These are phyloP conservation scores for Pseudomyrmex cubaensis DNA, from an alignment of 1,140 invertebrate species.

Conservation along the genomic window DNA sequence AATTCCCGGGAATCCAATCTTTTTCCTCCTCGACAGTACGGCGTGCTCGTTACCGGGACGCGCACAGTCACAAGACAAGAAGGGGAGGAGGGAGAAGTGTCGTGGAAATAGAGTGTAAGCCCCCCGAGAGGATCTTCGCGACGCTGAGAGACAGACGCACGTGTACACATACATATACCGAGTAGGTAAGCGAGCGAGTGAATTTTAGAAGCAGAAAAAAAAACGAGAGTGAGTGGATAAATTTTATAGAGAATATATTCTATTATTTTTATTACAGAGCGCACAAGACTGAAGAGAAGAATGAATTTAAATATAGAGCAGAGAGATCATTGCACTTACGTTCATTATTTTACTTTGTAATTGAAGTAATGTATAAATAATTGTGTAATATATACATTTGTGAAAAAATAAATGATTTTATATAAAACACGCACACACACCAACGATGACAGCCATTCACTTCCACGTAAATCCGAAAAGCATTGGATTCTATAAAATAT, in stretches of 20 bases:
- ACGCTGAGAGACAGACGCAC: constrained; percentile 28
- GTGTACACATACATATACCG: constrained; percentile 6
- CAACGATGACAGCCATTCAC: background rate
- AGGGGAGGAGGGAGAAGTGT: background rate
- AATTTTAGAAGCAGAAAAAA: constrained; percentile 10
- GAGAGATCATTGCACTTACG: background rate
- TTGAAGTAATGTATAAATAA: background rate
- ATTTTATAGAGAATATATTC: constrained; percentile 16
- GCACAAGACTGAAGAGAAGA: background rate
- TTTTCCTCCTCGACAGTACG: constrained; percentile 61
- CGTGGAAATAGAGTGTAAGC: constrained; percentile 65
- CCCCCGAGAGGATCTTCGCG: constrained; percentile 28
- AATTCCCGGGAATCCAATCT: constrained; percentile 73
- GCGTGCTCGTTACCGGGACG: constrained; percentile 64
- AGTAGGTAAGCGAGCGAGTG: constrained; percentile 14
- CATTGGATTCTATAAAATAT: constrained; percentile 47
- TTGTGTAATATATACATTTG: no score
- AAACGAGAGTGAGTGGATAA: background rate
- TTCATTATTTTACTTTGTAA: background rate
- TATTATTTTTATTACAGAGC: no score
- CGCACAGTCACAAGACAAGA: constrained; percentile 54
- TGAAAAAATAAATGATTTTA: background rate
- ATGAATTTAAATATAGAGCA: background rate
- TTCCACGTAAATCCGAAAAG: constrained; percentile 4
- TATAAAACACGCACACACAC: background rate